Evolutionary conservation across 2,113 vertebrate genomes (phyloP), one percentile per base, ranked within the genome.

Genomic region (Gobius niger): DNA sequence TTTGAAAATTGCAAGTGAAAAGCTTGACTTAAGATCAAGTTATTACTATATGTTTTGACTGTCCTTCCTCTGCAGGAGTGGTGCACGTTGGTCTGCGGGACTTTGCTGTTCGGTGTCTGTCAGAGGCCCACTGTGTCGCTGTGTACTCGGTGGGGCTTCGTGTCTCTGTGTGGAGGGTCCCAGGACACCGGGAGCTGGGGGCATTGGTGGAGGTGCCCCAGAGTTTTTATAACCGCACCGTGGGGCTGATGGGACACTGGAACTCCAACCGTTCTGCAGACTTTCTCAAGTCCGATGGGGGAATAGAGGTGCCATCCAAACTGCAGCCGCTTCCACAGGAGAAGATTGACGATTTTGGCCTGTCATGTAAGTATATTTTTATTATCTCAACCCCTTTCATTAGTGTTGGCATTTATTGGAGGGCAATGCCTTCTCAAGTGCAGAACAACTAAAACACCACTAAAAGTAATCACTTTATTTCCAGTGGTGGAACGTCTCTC

Each of bases 191-290:
- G 7, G 88, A 91, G 75, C 75, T 94, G 70, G 73, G 44, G 0
- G 78, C 88, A 63, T 80, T 90, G 53, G 88, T 93, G 72, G 89
- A 91, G 65, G 81, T 93, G 18, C 92, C 94, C 2, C 92, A 94
- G 84, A 64, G 51, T 11, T 94, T 93, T 79, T 92, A 86, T 80
- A 91, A 89, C 56, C 93, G 89, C 62, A 94, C 94, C 0, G 82
- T 95, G 67, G 93, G 94, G 13, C 90, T 95, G 9, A 80, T 94
- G 87, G 93, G 93, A 16, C 85, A 90, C 41, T 95, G 94, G 94
- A 94, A 84, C 79, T 34, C 90, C 65, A 91, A 71, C 79, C 82
- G 80, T 47, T 73, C 80, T 0, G 89, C 94, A 6, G 93, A 94
- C 59, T 94, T 95, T 80, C 88, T 93, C 51, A 91, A 90, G 75